Conservation (phyloP, 1,140 invertebrate genomes). For the Philopotamus ludificatus region DNA sequence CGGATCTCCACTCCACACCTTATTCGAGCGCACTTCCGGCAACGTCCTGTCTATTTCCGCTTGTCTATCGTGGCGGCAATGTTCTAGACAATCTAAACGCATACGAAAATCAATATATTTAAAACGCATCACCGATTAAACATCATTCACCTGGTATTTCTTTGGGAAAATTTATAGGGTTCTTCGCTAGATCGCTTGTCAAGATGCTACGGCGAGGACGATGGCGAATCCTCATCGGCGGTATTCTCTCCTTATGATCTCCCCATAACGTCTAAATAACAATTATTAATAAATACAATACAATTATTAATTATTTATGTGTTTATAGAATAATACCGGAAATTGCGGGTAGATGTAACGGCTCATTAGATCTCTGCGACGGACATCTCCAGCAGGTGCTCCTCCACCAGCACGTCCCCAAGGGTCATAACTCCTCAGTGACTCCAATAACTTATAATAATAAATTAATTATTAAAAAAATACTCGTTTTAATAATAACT, state of each 20-base stretch:
- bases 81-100: too few relatives aligned
- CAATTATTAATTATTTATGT: not conserved
- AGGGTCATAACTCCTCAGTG: slow-evolving; percentile 17
- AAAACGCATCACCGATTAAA: too few relatives aligned
- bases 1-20: slow-evolving; percentile 23
- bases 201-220: slow-evolving; percentile 7
- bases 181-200: not conserved
- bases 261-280: not conserved
- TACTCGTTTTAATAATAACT: not conserved
- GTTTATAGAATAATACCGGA: slow-evolving; percentile 1
- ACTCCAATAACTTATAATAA: slow-evolving; percentile 17
- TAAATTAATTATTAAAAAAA: not conserved
- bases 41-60: too few relatives aligned
- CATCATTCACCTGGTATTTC: slow-evolving; percentile 5
- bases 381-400: slow-evolving; percentile 14
- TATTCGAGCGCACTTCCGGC: too few relatives aligned
- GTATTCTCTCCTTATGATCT: not conserved
- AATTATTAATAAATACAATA: slow-evolving; percentile 3
- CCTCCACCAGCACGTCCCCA: slow-evolving; percentile 19
- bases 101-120: too few relatives aligned
- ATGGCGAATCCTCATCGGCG: not conserved
- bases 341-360: slow-evolving; percentile 15
- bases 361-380: slow-evolving; percentile 17
- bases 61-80: too few relatives aligned
- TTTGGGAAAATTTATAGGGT: not conserved